phyloP scores from a whole-genome alignment of 2,888 invertebrate genomes.

The Neoscelio sp. region DNA sequence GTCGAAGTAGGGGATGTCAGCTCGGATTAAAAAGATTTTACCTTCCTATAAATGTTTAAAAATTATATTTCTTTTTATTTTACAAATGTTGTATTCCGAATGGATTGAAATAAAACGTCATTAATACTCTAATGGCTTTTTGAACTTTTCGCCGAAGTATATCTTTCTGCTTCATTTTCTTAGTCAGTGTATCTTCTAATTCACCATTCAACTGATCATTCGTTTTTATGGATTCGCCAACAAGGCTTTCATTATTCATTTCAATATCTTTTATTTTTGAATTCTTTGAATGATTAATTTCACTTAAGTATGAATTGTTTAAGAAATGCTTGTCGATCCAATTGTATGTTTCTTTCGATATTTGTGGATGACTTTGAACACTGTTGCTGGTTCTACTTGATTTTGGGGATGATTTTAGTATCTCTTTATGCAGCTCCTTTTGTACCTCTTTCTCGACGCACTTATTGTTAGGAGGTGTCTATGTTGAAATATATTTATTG shows the following conservation, averaged over 20 bases:
- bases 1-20: slow-evolving; percentile 78
- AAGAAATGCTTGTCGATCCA: slow-evolving; percentile 28
- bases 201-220: background rate
- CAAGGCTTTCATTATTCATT: background rate
- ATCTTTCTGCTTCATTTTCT: slow-evolving; percentile 30
- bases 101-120: background rate
- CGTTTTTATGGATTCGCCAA: background rate
- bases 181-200: background rate
- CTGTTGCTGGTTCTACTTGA: background rate
- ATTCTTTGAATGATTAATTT: background rate
- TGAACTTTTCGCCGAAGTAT: slow-evolving; percentile 38
- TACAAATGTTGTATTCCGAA: slow-evolving; percentile 7
- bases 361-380: background rate
- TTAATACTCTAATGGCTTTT: slow-evolving; percentile 60
- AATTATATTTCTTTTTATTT: background rate
- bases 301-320: background rate
- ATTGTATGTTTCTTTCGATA: slow-evolving; percentile 1
- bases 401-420: background rate
- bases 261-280: slow-evolving; percentile 2
- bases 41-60: background rate
- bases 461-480: too few species aligned
- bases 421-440: slow-evolving; percentile 27
- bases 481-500: slow-evolving; percentile 1
- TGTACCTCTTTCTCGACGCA: too few species aligned
- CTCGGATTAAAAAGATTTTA: slow-evolving; percentile 74